phyloP scores from a whole-genome alignment of 2,888 invertebrate species.

The Hylaea fasciaria region DNA sequence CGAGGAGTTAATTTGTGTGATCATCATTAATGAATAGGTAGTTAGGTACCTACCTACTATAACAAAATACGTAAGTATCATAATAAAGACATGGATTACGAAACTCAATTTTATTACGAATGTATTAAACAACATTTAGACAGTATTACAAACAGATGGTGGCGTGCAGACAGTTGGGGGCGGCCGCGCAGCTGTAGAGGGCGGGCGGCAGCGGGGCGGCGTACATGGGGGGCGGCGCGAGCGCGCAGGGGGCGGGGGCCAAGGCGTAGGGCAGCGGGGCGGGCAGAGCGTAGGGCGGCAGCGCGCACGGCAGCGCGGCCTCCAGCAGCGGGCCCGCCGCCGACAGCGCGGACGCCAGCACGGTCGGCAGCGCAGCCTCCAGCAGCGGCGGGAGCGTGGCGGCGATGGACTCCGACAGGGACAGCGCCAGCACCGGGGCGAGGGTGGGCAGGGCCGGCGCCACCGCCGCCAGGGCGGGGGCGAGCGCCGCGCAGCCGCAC shows the following conservation, averaged over 20 bases:
- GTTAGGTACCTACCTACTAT: no score
- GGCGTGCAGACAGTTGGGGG: conserved; percentile 16
- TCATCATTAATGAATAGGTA: no score
- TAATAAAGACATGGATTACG: no score
- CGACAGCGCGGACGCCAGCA: conserved; percentile 58
- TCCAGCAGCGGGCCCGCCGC: conserved; percentile 58
- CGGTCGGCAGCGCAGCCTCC: conserved; percentile 51
- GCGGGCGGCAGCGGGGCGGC: conserved; percentile 18
- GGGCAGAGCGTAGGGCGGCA: conserved; percentile 15
- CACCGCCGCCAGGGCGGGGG: conserved; percentile 43
- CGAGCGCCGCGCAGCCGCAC: conserved; percentile 17
- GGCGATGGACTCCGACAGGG: conserved; percentile 49
- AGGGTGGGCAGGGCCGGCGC: conserved; percentile 50
- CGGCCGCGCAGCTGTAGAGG: conserved; percentile 11
- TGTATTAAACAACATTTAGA: neutral
- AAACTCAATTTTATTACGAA: conserved; percentile 18
- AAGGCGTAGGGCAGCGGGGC: conserved; percentile 27
- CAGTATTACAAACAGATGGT: conserved; percentile 14
- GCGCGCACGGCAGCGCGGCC: conserved; percentile 46
- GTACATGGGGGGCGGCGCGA: conserved; percentile 21
- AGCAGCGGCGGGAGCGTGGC: conserved; percentile 56
- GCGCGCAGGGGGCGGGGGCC: conserved; percentile 9
- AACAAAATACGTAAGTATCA: no score
- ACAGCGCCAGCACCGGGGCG: conserved; percentile 49
- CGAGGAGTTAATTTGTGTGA: no score